Conservation (phyloP, 2,797 vertebrate species). For the Echiichthys vipera region DNA sequence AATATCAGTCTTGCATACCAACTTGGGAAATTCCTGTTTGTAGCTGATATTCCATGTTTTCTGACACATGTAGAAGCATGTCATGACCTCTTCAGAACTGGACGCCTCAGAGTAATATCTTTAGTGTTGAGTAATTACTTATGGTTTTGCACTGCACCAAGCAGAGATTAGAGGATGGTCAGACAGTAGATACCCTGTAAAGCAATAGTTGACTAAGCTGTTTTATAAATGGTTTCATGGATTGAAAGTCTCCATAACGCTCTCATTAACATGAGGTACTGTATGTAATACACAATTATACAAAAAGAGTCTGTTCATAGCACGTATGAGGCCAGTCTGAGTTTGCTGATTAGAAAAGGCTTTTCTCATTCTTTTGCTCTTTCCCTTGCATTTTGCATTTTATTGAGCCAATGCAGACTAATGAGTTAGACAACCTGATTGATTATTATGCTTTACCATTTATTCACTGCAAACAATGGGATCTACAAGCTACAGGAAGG, state of each 20-base stretch:
- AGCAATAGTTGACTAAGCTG: conserved; percentile 29
- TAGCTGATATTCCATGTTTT: conserved; percentile 3
- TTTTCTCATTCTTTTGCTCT: neutral
- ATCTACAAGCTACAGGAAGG: neutral
- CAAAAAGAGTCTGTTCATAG: neutral
- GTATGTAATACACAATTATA: neutral
- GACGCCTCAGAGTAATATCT: conserved; percentile 6
- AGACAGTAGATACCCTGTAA: conserved; percentile 1
- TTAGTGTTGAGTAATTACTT: conserved; percentile 14
- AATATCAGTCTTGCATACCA: neutral
- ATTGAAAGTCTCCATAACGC: neutral
- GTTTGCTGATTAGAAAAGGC: conserved; percentile 13
- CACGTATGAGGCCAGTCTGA: conserved; percentile 8
- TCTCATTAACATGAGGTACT: neutral
- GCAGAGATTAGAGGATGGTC: conserved; percentile 32
- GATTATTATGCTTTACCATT: conserved; percentile 1
- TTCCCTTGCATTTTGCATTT: conserved; percentile 4
- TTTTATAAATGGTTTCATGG: neutral
- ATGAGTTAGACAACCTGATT: neutral
- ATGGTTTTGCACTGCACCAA: conserved; percentile 17
- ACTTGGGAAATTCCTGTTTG: neutral
- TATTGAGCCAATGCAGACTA: neutral
- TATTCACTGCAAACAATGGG: neutral
- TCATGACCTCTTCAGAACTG: conserved; percentile 8
- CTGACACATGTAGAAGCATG: conserved; percentile 1